Evolutionary conservation across 1,140 invertebrate species (phyloP).

Genomic region (Wiebesia pumilae): DNA sequence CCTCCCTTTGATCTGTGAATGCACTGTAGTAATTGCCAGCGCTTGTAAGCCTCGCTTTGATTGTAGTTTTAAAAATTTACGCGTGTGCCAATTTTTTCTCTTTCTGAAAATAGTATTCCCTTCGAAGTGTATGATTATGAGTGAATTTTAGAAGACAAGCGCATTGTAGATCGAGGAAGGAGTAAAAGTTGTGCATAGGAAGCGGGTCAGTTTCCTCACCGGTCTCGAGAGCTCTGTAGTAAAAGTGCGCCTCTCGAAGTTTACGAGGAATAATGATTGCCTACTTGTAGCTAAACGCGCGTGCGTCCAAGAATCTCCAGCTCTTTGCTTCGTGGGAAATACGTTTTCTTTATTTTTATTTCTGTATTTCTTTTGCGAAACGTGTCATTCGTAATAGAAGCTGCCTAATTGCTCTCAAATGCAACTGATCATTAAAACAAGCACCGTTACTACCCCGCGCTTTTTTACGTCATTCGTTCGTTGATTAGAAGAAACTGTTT

Average conservation of each 20-base stretch:
- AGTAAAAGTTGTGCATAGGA: not conserved
- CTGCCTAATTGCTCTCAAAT: constrained; percentile 36
- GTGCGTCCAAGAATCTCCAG: constrained; percentile 23
- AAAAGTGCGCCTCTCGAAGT: constrained; percentile 48
- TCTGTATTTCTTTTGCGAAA: not conserved
- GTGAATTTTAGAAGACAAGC: not conserved
- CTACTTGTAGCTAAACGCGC: constrained; percentile 48
- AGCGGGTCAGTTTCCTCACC: constrained; percentile 41
- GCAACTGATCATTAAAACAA: not conserved
- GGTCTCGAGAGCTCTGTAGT: constrained; percentile 30
- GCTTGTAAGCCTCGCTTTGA: not conserved
- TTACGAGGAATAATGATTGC: constrained; percentile 54
- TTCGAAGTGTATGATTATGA: not conserved
- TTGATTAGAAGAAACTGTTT: not conserved
- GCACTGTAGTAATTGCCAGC: not conserved
- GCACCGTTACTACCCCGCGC: not conserved
- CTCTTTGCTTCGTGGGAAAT: constrained; percentile 47
- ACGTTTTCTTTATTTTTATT: constrained; percentile 13
- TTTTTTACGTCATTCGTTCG: not conserved
- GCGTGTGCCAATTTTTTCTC: not conserved
- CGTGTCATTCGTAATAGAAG: constrained; percentile 7
- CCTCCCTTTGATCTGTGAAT: constrained; percentile 29
- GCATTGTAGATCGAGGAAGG: not conserved
- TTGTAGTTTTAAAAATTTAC: constrained; percentile 9
- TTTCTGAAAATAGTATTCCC: not conserved